Percentiles rank a stretch among this genome's conserved stretches.
These are phyloP conservation scores for Clarias gariepinus DNA, from an alignment of 2,113 vertebrate species.

Conservation along the genomic window DNA sequence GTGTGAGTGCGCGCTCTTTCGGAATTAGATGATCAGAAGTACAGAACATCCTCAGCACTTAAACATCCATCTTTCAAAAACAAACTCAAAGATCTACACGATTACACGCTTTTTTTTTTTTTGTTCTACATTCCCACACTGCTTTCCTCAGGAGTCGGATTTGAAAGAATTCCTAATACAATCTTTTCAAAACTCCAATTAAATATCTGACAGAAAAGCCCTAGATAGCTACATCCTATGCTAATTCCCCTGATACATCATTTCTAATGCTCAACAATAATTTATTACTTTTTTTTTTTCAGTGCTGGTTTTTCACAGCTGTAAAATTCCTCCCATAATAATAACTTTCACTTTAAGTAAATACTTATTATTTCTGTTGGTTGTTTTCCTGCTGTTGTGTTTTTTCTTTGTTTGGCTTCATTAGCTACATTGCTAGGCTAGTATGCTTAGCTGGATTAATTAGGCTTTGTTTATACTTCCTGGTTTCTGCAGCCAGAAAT, in stretches of 20 bases:
- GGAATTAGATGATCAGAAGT: neutral
- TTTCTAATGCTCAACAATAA: neutral
- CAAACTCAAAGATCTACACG: neutral
- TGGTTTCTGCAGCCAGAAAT: neutral
- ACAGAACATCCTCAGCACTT: slow-evolving; percentile 2
- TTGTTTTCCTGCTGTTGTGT: neutral
- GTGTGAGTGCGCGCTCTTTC: slow-evolving; percentile 1
- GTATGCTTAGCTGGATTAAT: neutral
- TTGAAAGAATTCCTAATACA: neutral
- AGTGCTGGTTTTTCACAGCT: neutral
- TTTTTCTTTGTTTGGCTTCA: neutral
- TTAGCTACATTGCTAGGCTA: neutral
- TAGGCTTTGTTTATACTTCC: neutral
- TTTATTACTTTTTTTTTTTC: neutral
- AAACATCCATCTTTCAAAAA: neutral
- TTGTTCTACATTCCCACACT: neutral
- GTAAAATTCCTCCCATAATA: neutral
- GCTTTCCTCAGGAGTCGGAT: neutral
- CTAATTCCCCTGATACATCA: neutral
- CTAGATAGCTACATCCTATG: neutral
- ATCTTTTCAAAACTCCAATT: neutral
- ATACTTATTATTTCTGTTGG: neutral
- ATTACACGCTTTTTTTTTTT: neutral
- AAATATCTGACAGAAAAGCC: neutral
- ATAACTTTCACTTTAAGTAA: neutral